These are phyloP conservation scores for Branchinecta sandiegonensis DNA, from an alignment of 2,888 invertebrate species.

Conservation along the genomic window DNA sequence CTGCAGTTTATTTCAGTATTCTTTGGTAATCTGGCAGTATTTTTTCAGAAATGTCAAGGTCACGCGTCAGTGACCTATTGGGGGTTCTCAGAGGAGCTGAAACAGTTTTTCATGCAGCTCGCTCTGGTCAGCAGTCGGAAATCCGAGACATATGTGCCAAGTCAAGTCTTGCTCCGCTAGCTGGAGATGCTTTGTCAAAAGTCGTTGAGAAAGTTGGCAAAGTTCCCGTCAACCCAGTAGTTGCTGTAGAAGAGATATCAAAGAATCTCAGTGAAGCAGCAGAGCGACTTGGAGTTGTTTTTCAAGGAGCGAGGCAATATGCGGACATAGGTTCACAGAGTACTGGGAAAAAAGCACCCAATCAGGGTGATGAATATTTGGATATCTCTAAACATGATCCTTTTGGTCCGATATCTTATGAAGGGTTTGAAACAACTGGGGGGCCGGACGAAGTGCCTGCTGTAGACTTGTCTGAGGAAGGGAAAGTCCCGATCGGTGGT, in stretches of 20 bases:
- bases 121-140: slow-evolving; percentile 48
- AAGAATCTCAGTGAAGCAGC: background rate
- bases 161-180: slow-evolving; percentile 47
- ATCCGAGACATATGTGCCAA: slow-evolving; percentile 49
- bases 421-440: background rate
- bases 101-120: slow-evolving; percentile 48
- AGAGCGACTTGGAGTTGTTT: background rate
- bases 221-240: background rate
- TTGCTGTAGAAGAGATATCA: background rate
- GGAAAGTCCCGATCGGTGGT: background rate
- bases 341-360: background rate
- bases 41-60: slow-evolving; percentile 31
- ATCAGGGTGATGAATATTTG: background rate
- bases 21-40: background rate
- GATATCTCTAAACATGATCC: background rate
- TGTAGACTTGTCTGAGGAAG: background rate
- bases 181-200: slow-evolving; percentile 29
- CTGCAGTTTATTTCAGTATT: too few relatives aligned
- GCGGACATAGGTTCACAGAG: background rate
- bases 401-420: slow-evolving; percentile 9
- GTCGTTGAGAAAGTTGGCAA: background rate
- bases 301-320: background rate
- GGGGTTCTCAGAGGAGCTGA: slow-evolving; percentile 54
- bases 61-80: slow-evolving; percentile 41
- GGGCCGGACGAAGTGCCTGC: background rate